Base-by-base conservation (phyloP, 2,113 vertebrate species). In the Turdus rufiventris region DNA sequence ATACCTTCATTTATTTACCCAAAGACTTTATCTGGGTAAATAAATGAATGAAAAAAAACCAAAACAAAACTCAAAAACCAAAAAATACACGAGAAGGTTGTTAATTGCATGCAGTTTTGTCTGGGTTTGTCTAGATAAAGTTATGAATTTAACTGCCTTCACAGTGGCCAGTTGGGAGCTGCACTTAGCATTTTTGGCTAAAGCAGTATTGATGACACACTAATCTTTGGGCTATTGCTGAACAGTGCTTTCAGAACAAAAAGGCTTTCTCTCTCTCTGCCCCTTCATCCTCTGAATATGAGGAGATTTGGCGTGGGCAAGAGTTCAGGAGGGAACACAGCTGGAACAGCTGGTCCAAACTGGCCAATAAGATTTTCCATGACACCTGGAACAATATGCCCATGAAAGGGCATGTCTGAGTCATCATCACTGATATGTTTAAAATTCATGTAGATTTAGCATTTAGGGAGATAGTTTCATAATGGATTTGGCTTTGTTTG, bases 361-460 rank as follows among this genome's bases (percentile, higher is more conserved):
- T 56, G 20, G 12, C 7, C 12, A 29, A 34, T 58, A 42, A 12
- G 8, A 28, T 57, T 65, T 61, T 5, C 8, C 7, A 24, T 2
- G 4, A 65, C 18, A 81, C 3, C 2, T 91, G n/a, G 15, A 56
- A 65, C 6, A 65, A 14, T 12, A 21, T 34, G 40, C 9, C 21
- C 48, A 67, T 14, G 21, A 40, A 80, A 60, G 16, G 42, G 19
- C 42, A 12, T 26, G 5, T 6, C 28, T 60, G 25, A 50, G 18
- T 81, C 5, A 34, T 12, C 14, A n/a, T 45, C 9, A 12, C 10
- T 40, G 13, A 58, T 13, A 9, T 63, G 50, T 29, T 65, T 68
- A n/a, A 66, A 76, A 76, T 18, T 14, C 0, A 0, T 3, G 0
- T 56, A 65, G 28, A 23, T 19, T 4, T 42, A 18, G 6, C 3